Conservation (phyloP, 2,113 vertebrate species). For the Cololabis saira region DNA sequence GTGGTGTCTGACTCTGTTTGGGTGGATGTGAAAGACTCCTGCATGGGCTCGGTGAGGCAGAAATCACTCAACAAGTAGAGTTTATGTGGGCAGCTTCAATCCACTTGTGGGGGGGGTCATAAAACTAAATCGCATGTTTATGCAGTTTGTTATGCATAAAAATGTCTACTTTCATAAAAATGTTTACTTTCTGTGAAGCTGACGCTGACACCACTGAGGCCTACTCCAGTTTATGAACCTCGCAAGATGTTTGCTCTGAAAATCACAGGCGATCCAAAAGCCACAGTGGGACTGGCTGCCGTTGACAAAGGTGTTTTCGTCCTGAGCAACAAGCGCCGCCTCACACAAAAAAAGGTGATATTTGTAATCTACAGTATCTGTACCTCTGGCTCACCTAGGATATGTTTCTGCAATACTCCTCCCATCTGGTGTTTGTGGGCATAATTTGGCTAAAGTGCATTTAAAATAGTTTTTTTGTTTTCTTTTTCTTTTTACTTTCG, state of each 20-base stretch:
- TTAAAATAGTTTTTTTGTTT: no score
- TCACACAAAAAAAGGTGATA: constrained; percentile 80
- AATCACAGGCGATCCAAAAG: constrained; percentile 78
- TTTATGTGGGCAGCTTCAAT: no score
- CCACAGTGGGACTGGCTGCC: constrained; percentile 79
- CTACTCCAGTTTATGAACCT: constrained; percentile 13
- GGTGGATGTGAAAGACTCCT: constrained; percentile 78
- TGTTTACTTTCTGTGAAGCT: constrained; percentile 47
- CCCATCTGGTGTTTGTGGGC: no score
- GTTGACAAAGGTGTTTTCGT: constrained; percentile 82
- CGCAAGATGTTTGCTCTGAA: constrained; percentile 33
- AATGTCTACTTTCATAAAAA: no score
- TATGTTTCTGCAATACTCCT: no score
- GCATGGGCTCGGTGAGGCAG: constrained; percentile 76
- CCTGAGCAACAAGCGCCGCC: constrained; percentile 77
- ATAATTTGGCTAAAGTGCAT: no score
- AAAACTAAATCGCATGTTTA: no score
- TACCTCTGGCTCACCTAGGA: not conserved
- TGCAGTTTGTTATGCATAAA: no score
- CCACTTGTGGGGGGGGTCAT: no score
- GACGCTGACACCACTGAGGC: constrained; percentile 30
- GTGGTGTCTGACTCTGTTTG: constrained; percentile 84
- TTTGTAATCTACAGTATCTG: not conserved
- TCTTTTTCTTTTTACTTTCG: no score
- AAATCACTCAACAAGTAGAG: no score